Evolutionary conservation across 2,113 vertebrate genomes (phyloP), one percentile per base, ranked within the genome.

Genomic region (Amphiprion ocellaris): DNA sequence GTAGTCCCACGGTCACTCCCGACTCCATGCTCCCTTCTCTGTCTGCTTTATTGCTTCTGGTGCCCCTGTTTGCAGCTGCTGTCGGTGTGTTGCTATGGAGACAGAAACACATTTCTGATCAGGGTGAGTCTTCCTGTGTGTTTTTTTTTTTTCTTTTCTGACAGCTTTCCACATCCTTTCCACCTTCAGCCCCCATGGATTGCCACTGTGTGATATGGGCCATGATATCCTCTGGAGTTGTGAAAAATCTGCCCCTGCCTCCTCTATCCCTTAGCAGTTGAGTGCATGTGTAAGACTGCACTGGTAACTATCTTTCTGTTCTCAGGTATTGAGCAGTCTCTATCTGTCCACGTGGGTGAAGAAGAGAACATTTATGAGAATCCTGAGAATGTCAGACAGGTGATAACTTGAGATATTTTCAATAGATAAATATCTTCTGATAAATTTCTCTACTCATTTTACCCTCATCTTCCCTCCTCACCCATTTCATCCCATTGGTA

Each of bases 31-130:
- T 71, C 75, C 83, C 85, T 65, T 87, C 84, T 68, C 91, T 95
- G 63, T 90, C 85, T 72, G 86, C 90, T 77, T 93, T 95, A 89
- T 92, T 95, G 86, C 92, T 95, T 89, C 84, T 94, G 84, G 90
- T 94, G 80, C 94, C 93, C 87, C 77, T 93, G 90, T 86, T 90
- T 93, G 90, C 93, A n/a, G 80, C 77, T 69, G 86, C 87, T 84
- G 87, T 86, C 74, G 87, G 89, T 76, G 90, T 94, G 95, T 95
- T 95, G 89, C 94, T 95, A 95, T 95, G 94, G 94, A 93, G 90
- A 95, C 94, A 79, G 82, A 90, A 92, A 89, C 87, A 90, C 89
- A 90, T 92, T 90, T 89, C 89, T 82, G 77, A 83, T 79, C 90
- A 74, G 14, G 87, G 95, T 95, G 89, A 95, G 94, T 92, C 86